These are phyloP conservation scores for Rhabdophis nuchalis DNA, from an alignment of 2,797 vertebrate genomes.

Conservation along the genomic window DNA sequence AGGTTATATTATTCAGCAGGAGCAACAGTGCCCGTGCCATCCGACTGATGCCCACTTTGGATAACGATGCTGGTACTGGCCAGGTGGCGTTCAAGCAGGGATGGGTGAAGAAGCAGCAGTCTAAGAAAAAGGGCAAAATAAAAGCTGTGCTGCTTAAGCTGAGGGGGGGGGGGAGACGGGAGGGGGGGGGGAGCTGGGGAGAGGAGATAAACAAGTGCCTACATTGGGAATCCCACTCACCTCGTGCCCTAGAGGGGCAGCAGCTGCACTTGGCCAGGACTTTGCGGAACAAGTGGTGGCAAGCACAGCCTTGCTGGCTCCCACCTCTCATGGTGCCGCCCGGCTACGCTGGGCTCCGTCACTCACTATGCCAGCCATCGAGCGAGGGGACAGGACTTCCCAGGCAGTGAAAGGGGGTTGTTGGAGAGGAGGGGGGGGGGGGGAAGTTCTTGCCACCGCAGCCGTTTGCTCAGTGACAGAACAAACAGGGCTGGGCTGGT, in stretches of 20 bases:
- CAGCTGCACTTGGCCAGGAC: slow-evolving; percentile 92
- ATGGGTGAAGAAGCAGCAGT: too few species aligned
- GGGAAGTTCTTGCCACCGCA: slow-evolving; percentile 44
- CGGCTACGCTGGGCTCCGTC: slow-evolving; percentile 54
- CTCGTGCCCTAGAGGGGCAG: slow-evolving; percentile 89
- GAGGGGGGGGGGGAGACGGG: too few species aligned
- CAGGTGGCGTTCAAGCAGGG: background rate
- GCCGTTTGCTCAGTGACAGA: slow-evolving; percentile 49
- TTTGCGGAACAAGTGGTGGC: slow-evolving; percentile 93
- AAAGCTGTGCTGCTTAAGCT: background rate
- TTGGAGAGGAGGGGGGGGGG: background rate
- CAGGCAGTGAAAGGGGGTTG: slow-evolving; percentile 32
- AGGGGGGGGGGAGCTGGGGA: background rate
- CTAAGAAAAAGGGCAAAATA: background rate
- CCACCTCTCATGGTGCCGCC: slow-evolving; percentile 85
- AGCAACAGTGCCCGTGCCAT: background rate
- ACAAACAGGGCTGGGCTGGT: slow-evolving; percentile 27
- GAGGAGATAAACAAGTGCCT: background rate
- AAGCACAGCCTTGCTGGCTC: slow-evolving; percentile 85
- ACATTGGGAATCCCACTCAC: slow-evolving; percentile 72
- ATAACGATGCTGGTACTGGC: background rate
- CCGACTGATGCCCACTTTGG: background rate
- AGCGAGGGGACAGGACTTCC: slow-evolving; percentile 56
- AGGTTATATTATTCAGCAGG: background rate
- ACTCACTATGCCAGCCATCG: slow-evolving; percentile 62